These are phyloP conservation scores for Chymomyza caudatula DNA, from an alignment of 2,888 invertebrate species.

Conservation along the genomic window DNA sequence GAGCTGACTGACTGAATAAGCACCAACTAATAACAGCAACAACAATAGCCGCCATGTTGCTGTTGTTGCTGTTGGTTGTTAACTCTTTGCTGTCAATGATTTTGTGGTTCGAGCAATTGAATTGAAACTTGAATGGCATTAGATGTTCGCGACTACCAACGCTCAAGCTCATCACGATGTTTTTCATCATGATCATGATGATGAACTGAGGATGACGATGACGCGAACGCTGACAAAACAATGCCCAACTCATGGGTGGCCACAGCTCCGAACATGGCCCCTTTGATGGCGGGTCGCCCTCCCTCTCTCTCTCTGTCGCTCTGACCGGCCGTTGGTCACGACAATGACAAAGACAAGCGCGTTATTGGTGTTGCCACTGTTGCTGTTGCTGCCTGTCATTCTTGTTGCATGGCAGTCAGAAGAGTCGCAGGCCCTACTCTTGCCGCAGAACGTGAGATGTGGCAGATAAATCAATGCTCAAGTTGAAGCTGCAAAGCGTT, in stretches of 20 bases:
- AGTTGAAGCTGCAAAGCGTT: background rate
- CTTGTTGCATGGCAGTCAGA: constrained; percentile 6
- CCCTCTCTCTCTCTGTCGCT: constrained; percentile 8
- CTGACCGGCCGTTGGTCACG: constrained; percentile 53
- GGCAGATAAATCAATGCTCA: constrained; percentile 65
- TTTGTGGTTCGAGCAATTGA: constrained; percentile 67
- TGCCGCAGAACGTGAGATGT: constrained; percentile 61
- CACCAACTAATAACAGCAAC: constrained; percentile 12
- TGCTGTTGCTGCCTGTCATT: constrained; percentile 19
- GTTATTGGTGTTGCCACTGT: constrained; percentile 7
- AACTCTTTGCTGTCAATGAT: constrained; percentile 61
- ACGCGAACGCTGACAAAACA: constrained; percentile 38
- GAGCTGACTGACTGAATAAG: background rate
- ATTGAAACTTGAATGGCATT: constrained; percentile 61
- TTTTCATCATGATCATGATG: constrained; percentile 14
- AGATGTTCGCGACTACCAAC: constrained; percentile 29
- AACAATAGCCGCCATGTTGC: background rate
- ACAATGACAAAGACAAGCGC: constrained; percentile 19
- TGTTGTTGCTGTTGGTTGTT: constrained; percentile 42
- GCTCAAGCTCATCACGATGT: background rate
- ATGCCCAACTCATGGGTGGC: constrained; percentile 45
- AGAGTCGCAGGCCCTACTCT: background rate
- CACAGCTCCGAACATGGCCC: constrained; percentile 2
- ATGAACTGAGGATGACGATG: constrained; percentile 26
- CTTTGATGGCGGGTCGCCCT: constrained; percentile 27